Percentiles rank a stretch among this genome's conserved stretches.
phyloP scores from a whole-genome alignment of 1,140 invertebrate species.

The Episyrphus balteatus region DNA sequence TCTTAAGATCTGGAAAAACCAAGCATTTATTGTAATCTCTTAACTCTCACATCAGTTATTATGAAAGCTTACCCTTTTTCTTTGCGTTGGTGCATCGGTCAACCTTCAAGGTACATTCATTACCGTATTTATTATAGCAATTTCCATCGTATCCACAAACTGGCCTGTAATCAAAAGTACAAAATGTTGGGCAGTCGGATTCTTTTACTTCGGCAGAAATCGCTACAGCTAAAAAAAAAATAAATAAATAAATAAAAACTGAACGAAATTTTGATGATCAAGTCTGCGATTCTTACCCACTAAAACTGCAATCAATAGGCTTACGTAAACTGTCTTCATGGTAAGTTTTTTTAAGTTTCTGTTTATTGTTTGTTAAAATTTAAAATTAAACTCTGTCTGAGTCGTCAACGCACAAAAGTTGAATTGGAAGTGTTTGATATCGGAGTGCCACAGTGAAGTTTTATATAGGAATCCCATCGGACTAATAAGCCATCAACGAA shows the following conservation, averaged over 20 bases:
- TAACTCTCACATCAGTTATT: not conserved
- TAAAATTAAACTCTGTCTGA: too few species aligned
- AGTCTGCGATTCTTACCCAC: not conserved
- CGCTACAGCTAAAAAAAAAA: not conserved
- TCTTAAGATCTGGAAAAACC: conserved; percentile 4
- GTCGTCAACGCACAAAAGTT: too few species aligned
- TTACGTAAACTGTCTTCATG: too few species aligned
- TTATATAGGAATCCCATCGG: too few species aligned
- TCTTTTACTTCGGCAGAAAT: not conserved
- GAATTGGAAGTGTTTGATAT: too few species aligned
- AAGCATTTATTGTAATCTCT: not conserved
- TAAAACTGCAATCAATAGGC: not conserved
- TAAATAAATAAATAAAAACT: too few species aligned
- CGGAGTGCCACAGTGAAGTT: too few species aligned
- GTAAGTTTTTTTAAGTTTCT: too few species aligned
- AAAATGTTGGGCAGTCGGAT: not conserved
- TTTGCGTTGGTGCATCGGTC: not conserved
- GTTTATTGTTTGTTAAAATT: too few species aligned
- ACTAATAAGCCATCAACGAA: too few species aligned
- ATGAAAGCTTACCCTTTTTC: conserved; percentile 1
- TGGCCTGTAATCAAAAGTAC: not conserved
- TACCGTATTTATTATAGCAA: conserved; percentile 2
- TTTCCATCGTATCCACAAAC: conserved; percentile 7
- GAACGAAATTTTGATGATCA: not conserved
- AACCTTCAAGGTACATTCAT: conserved; percentile 2